These are phyloP conservation scores for Tetropium fuscum DNA, from an alignment of 2,888 invertebrate species.

Conservation along the genomic window DNA sequence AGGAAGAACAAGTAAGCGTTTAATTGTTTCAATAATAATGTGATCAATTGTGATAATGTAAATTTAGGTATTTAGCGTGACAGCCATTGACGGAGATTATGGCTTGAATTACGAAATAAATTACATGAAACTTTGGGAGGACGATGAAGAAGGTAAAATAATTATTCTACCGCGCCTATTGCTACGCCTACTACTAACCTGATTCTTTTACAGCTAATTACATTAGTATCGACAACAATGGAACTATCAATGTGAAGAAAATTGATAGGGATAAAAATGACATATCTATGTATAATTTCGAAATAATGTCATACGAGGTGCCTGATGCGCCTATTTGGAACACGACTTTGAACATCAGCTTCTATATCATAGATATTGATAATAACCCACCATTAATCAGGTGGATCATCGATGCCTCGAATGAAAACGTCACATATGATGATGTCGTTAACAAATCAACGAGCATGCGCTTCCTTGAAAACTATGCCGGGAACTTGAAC, in stretches of 20 bases:
- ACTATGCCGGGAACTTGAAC: slow-evolving; percentile 67
- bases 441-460: slow-evolving; percentile 45
- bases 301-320: slow-evolving; percentile 59
- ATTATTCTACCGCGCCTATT: slow-evolving; percentile 56
- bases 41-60: not conserved
- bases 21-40: not conserved
- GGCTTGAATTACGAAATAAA: slow-evolving; percentile 66
- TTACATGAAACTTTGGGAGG: slow-evolving; percentile 50
- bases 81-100: slow-evolving; percentile 74
- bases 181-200: not conserved
- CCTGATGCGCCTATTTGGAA: slow-evolving; percentile 41
- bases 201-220: slow-evolving; percentile 40
- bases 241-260: slow-evolving; percentile 54
- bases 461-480: slow-evolving; percentile 67
- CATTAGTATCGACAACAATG: slow-evolving; percentile 51
- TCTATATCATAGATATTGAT: slow-evolving; percentile 71
- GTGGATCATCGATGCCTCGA: slow-evolving; percentile 1
- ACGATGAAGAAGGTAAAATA: slow-evolving; percentile 37
- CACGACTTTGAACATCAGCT: slow-evolving; percentile 47
- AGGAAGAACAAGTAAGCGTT: slow-evolving; percentile 50
- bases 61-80: slow-evolving; percentile 63
- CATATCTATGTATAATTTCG: slow-evolving; percentile 49
- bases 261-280: slow-evolving; percentile 62
- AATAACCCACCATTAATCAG: slow-evolving; percentile 71
- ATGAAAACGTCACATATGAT: slow-evolving; percentile 7